Percentiles rank a stretch among this genome's conserved stretches.
These are phyloP conservation scores for Ricordea florida DNA, from an alignment of 92 coral and sea anemone genomes.

Conservation along the genomic window DNA sequence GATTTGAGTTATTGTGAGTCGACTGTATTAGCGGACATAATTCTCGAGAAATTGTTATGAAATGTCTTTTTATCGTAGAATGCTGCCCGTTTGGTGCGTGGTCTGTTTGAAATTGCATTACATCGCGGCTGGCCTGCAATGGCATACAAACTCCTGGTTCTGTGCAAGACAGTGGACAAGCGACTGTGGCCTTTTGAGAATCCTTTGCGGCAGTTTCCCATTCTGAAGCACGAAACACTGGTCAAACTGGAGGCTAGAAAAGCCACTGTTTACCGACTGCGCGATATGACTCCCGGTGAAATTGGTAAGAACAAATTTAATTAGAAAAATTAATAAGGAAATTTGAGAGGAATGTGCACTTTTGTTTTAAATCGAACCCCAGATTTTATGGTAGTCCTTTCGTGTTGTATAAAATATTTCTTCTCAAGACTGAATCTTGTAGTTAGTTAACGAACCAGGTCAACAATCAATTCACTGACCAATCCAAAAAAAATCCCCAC, in stretches of 20 bases:
- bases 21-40: background rate
- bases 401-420: too few species aligned
- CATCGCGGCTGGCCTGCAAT: constrained; percentile 82
- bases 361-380: too few species aligned
- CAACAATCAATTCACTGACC: too few species aligned
- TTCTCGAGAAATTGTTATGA: background rate
- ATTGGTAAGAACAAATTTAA: constrained; percentile 72
- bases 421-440: too few species aligned
- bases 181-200: constrained; percentile 82
- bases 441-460: too few species aligned
- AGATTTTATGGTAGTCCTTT: too few species aligned
- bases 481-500: too few species aligned
- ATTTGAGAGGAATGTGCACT: too few species aligned
- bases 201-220: constrained; percentile 92
- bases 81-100: constrained; percentile 91
- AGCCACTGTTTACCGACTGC: constrained; percentile 68
- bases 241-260: constrained; percentile 73
- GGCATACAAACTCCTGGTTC: constrained; percentile 76
- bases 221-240: constrained; percentile 72
- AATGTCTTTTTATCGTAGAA: constrained; percentile 49
- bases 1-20: too few species aligned
- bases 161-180: constrained; percentile 91
- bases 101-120: constrained; percentile 88
- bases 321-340: too few species aligned
- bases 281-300: constrained; percentile 87